Evolutionary conservation across 2,888 invertebrate genomes (phyloP), one percentile per base, ranked within the genome.

Genomic region (Cartodere bifasciata): DNA sequence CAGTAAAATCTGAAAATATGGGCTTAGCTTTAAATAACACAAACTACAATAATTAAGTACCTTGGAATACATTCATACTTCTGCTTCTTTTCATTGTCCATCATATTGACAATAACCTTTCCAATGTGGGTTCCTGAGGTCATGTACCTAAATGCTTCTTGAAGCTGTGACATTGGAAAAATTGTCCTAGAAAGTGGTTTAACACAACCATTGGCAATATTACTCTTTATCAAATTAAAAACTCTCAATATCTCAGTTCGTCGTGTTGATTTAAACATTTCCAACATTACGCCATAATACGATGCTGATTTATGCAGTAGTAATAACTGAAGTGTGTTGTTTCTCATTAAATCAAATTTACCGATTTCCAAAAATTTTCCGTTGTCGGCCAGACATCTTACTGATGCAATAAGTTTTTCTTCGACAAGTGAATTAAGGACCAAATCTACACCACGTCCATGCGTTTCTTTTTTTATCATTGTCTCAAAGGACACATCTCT

Each of bases 391-490:
- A 60, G 39, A 41, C 59, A 60, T 6, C 58, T 40, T 1, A 55
- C 47, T 4, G 57, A 58, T 3, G 59, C 57, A 34, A 51, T 48
- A n/a, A 74, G 58, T 50, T 90, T 87, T 48, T 91, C 91, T 52
- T 81, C 90, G 12, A 92, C 78, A 40, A 94, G 66, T 6, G 94
- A 94, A 62, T 94, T 94, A 34, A 94, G 68, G 16, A 94, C 83
- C 14, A 91, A 62, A 58, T 94, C 85, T 7, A 94, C 92, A 37
- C 91, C 91, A 43, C 72, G 72, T 20, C 94, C 94, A 41, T 70
- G 62, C 1, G 91, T 91, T 50, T 77, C 73, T 21, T 67, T 67
- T 55, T 84, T 67, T 30, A 94, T 66, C 47, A 88, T 68, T 55
- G 82, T 80, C 62, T 94, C 92, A 60, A 94, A 94, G 35, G 74